Conservation (phyloP, 1,140 invertebrate genomes). For the Drosophila bipectinata region DNA sequence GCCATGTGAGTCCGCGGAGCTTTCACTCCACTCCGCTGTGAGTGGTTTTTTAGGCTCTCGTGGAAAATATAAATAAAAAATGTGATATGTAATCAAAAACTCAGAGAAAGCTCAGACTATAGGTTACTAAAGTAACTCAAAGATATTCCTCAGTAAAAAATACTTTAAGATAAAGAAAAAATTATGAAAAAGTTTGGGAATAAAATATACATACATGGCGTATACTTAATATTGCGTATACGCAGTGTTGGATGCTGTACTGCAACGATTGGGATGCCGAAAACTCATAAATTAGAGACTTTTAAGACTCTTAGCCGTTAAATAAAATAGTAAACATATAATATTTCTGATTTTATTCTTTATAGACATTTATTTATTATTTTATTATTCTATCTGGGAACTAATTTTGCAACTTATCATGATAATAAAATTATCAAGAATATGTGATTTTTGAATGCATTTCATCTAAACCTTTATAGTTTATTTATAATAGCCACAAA, state of each 20-base stretch:
- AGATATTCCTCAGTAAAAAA: neutral
- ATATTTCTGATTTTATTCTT: too few relatives aligned
- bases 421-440: too few relatives aligned
- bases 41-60: neutral
- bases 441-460: too few relatives aligned
- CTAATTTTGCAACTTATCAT: too few relatives aligned
- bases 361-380: too few relatives aligned
- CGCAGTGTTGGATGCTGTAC: neutral
- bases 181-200: neutral
- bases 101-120: slow-evolving; percentile 9
- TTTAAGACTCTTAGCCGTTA: too few relatives aligned
- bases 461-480: too few relatives aligned
- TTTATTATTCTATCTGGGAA: too few relatives aligned
- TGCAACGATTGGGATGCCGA: neutral
- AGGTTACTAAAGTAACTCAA: neutral
- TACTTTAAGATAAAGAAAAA: neutral
- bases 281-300: too few relatives aligned
- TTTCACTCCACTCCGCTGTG: slow-evolving; percentile 43
- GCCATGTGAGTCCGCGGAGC: slow-evolving; percentile 27
- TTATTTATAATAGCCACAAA: too few relatives aligned
- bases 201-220: neutral
- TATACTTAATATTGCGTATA: neutral
- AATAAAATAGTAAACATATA: too few relatives aligned
- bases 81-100: neutral
- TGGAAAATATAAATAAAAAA: slow-evolving; percentile 7